Evolutionary conservation across 1,140 invertebrate species (phyloP), one percentile per base, ranked within the genome.

Genomic region (Theocolax elegans): DNA sequence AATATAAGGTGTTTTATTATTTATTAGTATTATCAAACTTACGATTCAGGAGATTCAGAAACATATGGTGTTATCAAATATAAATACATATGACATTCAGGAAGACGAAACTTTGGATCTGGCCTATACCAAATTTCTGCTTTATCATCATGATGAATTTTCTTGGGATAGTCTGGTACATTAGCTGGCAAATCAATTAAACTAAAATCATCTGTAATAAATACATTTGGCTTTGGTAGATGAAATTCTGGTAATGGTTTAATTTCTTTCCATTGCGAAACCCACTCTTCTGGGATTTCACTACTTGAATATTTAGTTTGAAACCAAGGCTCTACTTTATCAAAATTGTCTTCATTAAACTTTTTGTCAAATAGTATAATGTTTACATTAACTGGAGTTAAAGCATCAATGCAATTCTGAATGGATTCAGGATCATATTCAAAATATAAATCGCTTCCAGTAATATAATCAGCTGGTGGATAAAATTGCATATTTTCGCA

Each of bases 41-140:
- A 93, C 91, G 89, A 91, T 77, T 90, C 82, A 2, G 89, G 83
- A 25, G 88, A 89, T 49, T 88, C 82, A 13, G 87, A 76, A 29
- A 89, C 85, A 23, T 91, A 74, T 10, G 92, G 91, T 42, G 90
- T 91, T 49, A 92, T 89, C 49, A 96, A 89, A 82, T 92, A 90
- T 75, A 94, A 90, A 73, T 90, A 87, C 65, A 94, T 89, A 71
- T 89, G 90, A 0, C 91, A 92, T 60, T 92, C 92, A 0, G 96
- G 96, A n/a, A 95, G 85, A 4, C 91, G 86, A 81, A 95, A 97
- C 77, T 93, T 94, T 42, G 92, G 89, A 81, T 97, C 96, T 58
- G 92, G 90, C 66, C 93, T 92, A 81, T 92, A 96, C 95, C 95
- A 98, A 31, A 97, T 75, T 78, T 94, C 93, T 66, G 89, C 84